Percentiles rank a stretch among this genome's conserved stretches.
Conservation (phyloP, 2,797 vertebrate species). For the Phrynocephalus guinanensis region DNA sequence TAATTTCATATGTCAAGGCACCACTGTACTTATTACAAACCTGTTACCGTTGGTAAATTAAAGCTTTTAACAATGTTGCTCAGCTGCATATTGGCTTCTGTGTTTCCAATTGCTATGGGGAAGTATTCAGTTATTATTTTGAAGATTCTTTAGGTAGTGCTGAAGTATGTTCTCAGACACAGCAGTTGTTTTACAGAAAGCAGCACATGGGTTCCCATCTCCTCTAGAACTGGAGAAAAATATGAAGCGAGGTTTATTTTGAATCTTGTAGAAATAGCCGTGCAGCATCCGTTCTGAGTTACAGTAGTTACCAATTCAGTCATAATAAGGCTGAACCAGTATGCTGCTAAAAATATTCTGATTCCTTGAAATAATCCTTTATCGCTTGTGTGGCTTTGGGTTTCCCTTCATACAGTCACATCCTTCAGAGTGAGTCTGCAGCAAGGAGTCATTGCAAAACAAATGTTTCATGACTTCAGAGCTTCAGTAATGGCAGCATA, state of each 20-base stretch:
- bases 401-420: slow-evolving; percentile 40
- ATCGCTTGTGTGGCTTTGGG: slow-evolving; percentile 59
- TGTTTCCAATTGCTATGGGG: neutral
- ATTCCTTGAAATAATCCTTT: slow-evolving; percentile 63
- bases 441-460: slow-evolving; percentile 32
- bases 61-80: neutral
- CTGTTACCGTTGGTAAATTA: neutral
- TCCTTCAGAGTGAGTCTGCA: slow-evolving; percentile 42
- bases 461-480: neutral
- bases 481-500: neutral
- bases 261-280: neutral
- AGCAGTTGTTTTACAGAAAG: slow-evolving; percentile 8
- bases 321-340: slow-evolving; percentile 2
- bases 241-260: neutral
- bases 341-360: slow-evolving; percentile 58
- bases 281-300: neutral
- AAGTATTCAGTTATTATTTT: neutral
- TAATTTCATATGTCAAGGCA: too few species aligned
- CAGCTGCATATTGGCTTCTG: neutral
- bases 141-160: too few species aligned
- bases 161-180: neutral
- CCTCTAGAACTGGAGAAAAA: neutral
- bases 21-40: too few species aligned
- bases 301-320: neutral
- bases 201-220: slow-evolving; percentile 3